Evolutionary conservation across 92 coral and sea anemone genomes (phyloP).

Genomic region (Blastomussa wellsi): DNA sequence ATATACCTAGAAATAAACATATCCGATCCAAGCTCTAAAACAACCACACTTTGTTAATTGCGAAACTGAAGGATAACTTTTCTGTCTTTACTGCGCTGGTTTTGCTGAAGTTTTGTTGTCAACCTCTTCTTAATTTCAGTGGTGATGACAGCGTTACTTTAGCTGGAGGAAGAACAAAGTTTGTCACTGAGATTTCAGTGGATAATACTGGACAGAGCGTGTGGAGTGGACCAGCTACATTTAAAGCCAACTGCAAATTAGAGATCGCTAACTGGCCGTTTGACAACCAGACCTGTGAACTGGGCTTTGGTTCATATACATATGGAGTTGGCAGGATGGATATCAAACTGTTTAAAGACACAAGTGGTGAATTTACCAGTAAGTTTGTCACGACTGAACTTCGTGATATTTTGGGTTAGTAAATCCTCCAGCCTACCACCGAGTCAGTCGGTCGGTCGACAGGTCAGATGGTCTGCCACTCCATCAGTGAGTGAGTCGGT

Average conservation of each 20-base stretch:
- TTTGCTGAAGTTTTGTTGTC: no score
- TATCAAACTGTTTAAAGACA: slow-evolving; percentile 32
- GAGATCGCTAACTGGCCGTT: slow-evolving; percentile 66
- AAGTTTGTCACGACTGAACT: neutral
- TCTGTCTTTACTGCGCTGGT: no score
- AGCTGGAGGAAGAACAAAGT: slow-evolving; percentile 66
- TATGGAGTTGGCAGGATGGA: slow-evolving; percentile 54
- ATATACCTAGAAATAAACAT: no score
- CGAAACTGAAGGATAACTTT: no score
- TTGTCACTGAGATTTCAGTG: slow-evolving; percentile 57
- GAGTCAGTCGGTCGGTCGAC: neutral
- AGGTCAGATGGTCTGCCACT: no score
- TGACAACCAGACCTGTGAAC: slow-evolving; percentile 63
- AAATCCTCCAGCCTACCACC: neutral
- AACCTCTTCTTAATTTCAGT: slow-evolving; percentile 28
- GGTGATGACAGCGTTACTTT: slow-evolving; percentile 52
- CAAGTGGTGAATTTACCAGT: slow-evolving; percentile 35
- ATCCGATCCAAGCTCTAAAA: no score
- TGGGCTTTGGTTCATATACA: slow-evolving; percentile 62
- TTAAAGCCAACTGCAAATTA: slow-evolving; percentile 67
- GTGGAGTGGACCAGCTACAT: slow-evolving; percentile 77
- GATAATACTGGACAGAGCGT: slow-evolving; percentile 46
- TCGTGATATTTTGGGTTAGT: neutral
- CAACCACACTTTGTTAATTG: no score
- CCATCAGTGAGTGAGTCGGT: neutral